These are phyloP conservation scores for Megaleporinus macrocephalus DNA, from an alignment of 2,113 vertebrate species.

Conservation along the genomic window DNA sequence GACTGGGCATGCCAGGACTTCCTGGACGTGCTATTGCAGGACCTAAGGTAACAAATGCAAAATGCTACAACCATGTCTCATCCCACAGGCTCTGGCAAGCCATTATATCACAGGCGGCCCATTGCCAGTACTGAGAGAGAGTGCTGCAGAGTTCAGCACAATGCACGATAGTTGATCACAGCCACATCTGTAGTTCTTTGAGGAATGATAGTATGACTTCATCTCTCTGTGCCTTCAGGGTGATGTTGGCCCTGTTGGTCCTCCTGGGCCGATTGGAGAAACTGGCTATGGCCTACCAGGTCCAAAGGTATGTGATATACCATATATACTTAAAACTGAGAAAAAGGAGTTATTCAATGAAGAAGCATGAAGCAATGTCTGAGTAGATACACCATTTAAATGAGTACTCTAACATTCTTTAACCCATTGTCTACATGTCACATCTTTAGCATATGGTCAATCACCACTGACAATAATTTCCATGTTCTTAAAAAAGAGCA, in stretches of 20 bases:
- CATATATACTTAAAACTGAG: background rate
- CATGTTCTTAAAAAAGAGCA: no score
- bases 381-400: background rate
- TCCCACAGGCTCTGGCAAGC: slow-evolving; percentile 39
- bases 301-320: slow-evolving; percentile 79
- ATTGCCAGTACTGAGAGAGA: slow-evolving; percentile 30
- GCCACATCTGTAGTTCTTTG: slow-evolving; percentile 25
- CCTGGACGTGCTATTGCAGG: slow-evolving; percentile 85
- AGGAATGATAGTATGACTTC: slow-evolving; percentile 30
- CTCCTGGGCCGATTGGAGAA: slow-evolving; percentile 84
- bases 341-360: background rate
- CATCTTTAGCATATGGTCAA: no score
- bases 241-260: slow-evolving; percentile 82
- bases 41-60: slow-evolving; percentile 80
- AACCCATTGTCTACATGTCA: no score
- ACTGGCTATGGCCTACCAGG: slow-evolving; percentile 87
- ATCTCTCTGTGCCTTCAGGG: slow-evolving; percentile 76
- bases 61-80: slow-evolving; percentile 36
- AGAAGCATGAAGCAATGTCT: background rate
- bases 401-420: no score
- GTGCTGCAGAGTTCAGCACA: slow-evolving; percentile 33
- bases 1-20: slow-evolving; percentile 82
- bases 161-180: slow-evolving; percentile 18
- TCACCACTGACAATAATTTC: no score
- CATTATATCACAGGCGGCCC: slow-evolving; percentile 30